Conservation (phyloP, 2,888 invertebrate genomes). For the Sinhomidia bicolor region DNA sequence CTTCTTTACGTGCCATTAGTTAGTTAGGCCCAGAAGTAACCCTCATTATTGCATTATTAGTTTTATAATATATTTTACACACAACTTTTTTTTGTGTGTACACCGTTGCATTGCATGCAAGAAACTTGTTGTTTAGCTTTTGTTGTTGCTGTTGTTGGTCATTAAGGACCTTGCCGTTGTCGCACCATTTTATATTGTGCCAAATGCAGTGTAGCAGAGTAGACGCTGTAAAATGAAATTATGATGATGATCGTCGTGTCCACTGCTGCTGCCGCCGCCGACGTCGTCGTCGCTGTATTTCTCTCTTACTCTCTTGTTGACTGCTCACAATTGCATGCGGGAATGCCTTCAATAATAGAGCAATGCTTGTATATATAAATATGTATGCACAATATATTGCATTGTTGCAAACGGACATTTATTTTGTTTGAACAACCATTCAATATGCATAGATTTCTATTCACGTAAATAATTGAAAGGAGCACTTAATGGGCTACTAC, state of each 20-base stretch:
- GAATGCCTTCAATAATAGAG: too few species aligned
- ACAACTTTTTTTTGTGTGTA: not conserved
- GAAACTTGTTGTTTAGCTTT: conserved; percentile 16
- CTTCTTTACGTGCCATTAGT: conserved; percentile 5
- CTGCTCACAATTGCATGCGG: not conserved
- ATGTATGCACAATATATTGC: too few species aligned
- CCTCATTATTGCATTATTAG: not conserved
- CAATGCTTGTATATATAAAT: too few species aligned
- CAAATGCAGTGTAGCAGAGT: conserved; percentile 18
- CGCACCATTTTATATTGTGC: conserved; percentile 52
- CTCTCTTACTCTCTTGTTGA: not conserved
- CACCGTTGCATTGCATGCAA: conserved; percentile 25
- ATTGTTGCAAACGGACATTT: too few species aligned
- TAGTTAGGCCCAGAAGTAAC: not conserved
- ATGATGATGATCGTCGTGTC: conserved; percentile 26
- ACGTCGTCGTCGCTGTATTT: not conserved
- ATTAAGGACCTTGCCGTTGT: conserved; percentile 62
- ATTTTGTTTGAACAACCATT: conserved; percentile 25
- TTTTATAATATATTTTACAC: not conserved
- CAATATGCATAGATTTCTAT: not conserved
- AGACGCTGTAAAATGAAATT: conserved; percentile 2
- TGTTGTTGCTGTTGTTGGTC: conserved; percentile 9
- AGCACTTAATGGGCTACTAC: too few species aligned
- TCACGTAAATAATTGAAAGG: not conserved
- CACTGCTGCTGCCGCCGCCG: too few species aligned